Evolutionary conservation across 1,140 invertebrate genomes (phyloP).

Genomic region (Mesaphorura yosii): DNA sequence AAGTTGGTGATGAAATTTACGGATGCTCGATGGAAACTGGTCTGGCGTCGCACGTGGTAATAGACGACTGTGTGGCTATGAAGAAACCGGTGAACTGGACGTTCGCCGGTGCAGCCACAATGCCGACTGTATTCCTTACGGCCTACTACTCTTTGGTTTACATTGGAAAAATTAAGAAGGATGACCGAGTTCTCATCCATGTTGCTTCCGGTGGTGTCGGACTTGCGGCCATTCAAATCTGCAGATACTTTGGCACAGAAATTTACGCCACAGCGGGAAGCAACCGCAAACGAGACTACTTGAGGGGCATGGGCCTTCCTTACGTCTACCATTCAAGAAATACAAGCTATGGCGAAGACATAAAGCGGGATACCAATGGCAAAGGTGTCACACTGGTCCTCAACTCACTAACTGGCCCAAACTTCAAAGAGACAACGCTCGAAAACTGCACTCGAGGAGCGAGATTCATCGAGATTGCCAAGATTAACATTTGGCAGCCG

Average conservation of each 20-base stretch:
- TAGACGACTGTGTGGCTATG: background rate
- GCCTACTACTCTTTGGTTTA: background rate
- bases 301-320: background rate
- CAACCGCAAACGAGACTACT: constrained; percentile 3
- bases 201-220: constrained; percentile 53
- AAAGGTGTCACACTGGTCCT: constrained; percentile 15
- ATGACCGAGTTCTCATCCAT: constrained; percentile 47
- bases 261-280: constrained; percentile 14
- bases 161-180: constrained; percentile 32
- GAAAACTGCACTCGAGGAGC: constrained; percentile 4
- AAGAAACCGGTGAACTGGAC: background rate
- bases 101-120: constrained; percentile 1
- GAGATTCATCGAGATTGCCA: constrained; percentile 19
- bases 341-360: constrained; percentile 8
- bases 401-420: constrained; percentile 17
- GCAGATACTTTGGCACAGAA: constrained; percentile 35
- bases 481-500: constrained; percentile 17
- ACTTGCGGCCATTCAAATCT: constrained; percentile 46
- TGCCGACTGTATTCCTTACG: constrained; percentile 10
- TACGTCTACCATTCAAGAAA: constrained; percentile 17
- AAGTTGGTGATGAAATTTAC: constrained; percentile 10
- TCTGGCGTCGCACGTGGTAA: background rate
- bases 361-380: constrained; percentile 4
- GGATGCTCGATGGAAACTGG: background rate
- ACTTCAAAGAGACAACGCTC: constrained; percentile 16